Percentiles rank a stretch among this genome's conserved stretches.
Evolutionary conservation across 2,797 vertebrate species (phyloP).

Genomic region (Triplophysa bombifrons): DNA sequence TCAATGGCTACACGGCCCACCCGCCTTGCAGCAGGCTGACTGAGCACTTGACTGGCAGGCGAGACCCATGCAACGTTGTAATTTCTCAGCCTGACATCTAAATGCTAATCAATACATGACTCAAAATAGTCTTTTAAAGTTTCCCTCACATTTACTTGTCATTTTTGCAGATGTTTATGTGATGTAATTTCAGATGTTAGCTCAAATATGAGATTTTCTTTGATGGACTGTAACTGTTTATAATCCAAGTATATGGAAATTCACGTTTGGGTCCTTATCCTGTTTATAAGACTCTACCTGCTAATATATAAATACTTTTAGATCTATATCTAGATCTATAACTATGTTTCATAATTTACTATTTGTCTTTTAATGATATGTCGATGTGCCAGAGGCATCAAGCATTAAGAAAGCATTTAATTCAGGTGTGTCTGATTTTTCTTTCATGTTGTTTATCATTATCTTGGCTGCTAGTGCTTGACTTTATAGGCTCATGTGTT

Average conservation of each 20-base stretch:
- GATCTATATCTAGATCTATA: background rate
- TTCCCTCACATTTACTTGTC: background rate
- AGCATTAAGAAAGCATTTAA: too few relatives aligned
- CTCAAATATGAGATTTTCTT: background rate
- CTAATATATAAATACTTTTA: background rate
- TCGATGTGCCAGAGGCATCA: background rate
- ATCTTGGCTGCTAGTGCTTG: background rate
- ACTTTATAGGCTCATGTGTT: constrained; percentile 3
- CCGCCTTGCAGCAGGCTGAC: background rate
- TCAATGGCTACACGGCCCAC: background rate
- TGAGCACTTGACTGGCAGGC: constrained; percentile 1
- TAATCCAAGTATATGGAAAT: background rate
- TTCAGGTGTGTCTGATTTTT: too few relatives aligned
- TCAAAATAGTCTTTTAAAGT: background rate
- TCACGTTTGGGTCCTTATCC: background rate
- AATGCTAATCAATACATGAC: background rate
- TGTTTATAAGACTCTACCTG: background rate
- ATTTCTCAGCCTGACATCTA: background rate
- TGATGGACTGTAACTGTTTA: too few relatives aligned
- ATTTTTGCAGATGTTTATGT: background rate
- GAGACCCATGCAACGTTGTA: background rate
- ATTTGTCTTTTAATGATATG: background rate
- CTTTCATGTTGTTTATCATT: background rate
- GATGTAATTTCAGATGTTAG: background rate
- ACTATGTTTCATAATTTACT: background rate